These are phyloP conservation scores for Pleuronectes platessa DNA, from an alignment of 2,113 vertebrate genomes.

Conservation along the genomic window DNA sequence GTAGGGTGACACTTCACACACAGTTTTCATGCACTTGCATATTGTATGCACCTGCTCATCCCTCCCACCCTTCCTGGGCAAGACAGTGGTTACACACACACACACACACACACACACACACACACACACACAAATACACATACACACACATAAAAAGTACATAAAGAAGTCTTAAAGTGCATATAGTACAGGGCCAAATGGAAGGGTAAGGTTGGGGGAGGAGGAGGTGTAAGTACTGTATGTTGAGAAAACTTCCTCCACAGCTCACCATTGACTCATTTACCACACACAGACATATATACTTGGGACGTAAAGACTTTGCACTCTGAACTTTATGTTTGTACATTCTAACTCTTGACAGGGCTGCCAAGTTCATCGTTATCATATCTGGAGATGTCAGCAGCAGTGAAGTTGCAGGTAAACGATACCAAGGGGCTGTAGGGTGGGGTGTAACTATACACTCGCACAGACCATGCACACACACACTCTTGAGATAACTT, in stretches of 20 bases:
- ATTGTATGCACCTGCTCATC: slow-evolving; percentile 1
- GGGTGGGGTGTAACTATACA: not conserved
- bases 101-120: slow-evolving; percentile 6
- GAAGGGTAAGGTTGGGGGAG: slow-evolving; percentile 14
- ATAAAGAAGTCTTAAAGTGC: slow-evolving; percentile 21
- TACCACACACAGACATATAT: not conserved
- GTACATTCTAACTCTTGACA: not conserved
- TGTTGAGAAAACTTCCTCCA: slow-evolving; percentile 24
- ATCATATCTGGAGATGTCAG: not conserved
- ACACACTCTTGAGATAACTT: slow-evolving; percentile 30
- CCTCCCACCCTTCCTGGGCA: not conserved
- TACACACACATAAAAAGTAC: slow-evolving; percentile 25
- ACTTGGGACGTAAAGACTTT: not conserved
- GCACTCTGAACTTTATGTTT: not conserved
- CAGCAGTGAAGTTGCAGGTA: not conserved
- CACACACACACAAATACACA: slow-evolving; percentile 27
- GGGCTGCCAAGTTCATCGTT: not conserved
- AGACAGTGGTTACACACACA: slow-evolving; percentile 13
- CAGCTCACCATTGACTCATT: slow-evolving; percentile 23
- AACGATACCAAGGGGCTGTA: not conserved
- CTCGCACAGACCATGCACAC: slow-evolving; percentile 19
- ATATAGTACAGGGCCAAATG: slow-evolving; percentile 48
- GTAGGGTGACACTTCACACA: not conserved
- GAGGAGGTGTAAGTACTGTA: not conserved
- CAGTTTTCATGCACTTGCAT: slow-evolving; percentile 2